Evolutionary conservation across 2,888 invertebrate species (phyloP).

Genomic region (Archips crataeganus): DNA sequence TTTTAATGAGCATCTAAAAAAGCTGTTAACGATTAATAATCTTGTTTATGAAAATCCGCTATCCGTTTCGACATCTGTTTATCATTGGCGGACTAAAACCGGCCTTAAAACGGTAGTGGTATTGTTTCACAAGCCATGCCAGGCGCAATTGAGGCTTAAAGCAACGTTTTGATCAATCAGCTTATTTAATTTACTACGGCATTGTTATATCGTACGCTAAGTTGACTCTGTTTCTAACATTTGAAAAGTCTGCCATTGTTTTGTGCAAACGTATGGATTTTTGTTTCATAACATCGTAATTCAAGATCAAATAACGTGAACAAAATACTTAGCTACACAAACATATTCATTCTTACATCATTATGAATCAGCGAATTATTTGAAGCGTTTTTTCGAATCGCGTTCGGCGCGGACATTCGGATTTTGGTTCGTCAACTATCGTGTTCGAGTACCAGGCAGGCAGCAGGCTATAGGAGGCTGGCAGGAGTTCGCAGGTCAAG

Average conservation of each 20-base stretch:
- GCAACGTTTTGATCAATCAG: slow-evolving; percentile 56
- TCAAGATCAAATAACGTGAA: slow-evolving; percentile 39
- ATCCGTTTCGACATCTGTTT: slow-evolving; percentile 60
- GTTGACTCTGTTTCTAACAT: slow-evolving; percentile 29
- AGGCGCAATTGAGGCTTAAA: slow-evolving; percentile 54
- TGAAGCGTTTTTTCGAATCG: slow-evolving; percentile 24
- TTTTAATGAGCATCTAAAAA: slow-evolving; percentile 18
- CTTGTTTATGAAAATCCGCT: slow-evolving; percentile 12
- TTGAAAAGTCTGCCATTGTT: slow-evolving; percentile 13
- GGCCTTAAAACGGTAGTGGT: slow-evolving; percentile 54
- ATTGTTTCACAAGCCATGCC: slow-evolving; percentile 61
- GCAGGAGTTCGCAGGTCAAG: slow-evolving; percentile 74
- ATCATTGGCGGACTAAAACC: slow-evolving; percentile 53
- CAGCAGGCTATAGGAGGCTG: slow-evolving; percentile 66
- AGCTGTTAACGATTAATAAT: slow-evolving; percentile 12
- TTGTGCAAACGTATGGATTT: slow-evolving; percentile 27
- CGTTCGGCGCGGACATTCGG: slow-evolving; percentile 20
- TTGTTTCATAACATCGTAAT: slow-evolving; percentile 32
- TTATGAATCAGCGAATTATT: slow-evolving; percentile 28
- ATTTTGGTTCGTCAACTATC: slow-evolving; percentile 46
- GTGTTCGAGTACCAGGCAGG: slow-evolving; percentile 62
- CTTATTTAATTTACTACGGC: slow-evolving; percentile 53
- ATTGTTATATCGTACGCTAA: slow-evolving; percentile 48
- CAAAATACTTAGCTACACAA: slow-evolving; percentile 22
- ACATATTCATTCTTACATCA: slow-evolving; percentile 30